Percentiles rank a stretch among this genome's conserved stretches.
Conservation (phyloP, 1,140 invertebrate genomes). For the Galleria mellonella region DNA sequence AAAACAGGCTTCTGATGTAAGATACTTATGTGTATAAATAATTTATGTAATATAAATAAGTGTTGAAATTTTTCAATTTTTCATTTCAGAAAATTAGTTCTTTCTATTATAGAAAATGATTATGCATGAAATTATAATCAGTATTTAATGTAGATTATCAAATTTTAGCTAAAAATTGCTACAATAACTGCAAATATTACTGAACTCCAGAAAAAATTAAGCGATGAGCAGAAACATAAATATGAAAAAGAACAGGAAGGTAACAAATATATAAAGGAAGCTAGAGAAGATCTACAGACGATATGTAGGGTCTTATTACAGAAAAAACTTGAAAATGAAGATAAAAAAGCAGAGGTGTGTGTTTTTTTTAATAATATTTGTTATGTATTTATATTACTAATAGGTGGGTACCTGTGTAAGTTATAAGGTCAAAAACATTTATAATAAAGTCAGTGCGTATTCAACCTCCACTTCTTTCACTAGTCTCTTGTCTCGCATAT, state of each 20-base stretch:
- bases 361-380: background rate
- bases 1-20: slow-evolving; percentile 41
- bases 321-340: slow-evolving; percentile 53
- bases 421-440: no score
- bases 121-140: background rate
- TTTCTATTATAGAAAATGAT: no score
- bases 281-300: slow-evolving; percentile 46
- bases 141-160: slow-evolving; percentile 1
- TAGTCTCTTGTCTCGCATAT: no score
- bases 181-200: slow-evolving; percentile 21
- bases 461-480: no score
- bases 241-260: slow-evolving; percentile 37
- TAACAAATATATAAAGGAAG: slow-evolving; percentile 37
- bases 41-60: background rate
- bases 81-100: no score
- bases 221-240: slow-evolving; percentile 30
- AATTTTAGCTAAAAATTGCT: slow-evolving; percentile 29
- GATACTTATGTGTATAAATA: no score
- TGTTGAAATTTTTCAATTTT: no score
- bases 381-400: no score
- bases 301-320: slow-evolving; percentile 42
- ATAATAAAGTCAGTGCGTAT: no score
- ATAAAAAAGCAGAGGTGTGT: slow-evolving; percentile 41
- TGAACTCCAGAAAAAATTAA: slow-evolving; percentile 24
- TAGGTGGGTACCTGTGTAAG: no score